phyloP scores from a whole-genome alignment of 1,140 invertebrate genomes.

The Drosophila sulfurigaster region DNA sequence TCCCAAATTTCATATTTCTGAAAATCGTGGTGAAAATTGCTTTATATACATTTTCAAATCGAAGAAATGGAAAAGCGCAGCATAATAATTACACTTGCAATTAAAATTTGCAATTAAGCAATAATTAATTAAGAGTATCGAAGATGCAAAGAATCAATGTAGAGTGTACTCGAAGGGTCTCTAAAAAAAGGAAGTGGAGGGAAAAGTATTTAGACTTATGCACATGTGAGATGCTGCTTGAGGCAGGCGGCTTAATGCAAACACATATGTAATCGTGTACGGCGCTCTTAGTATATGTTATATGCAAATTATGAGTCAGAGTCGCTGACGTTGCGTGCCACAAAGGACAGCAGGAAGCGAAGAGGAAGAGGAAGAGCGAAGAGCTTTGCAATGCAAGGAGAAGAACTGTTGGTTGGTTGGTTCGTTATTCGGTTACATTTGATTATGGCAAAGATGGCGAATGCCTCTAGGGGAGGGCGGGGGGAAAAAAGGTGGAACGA shows the following conservation, averaged over 20 bases:
- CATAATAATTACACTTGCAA: too few species aligned
- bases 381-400: background rate
- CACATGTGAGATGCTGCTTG: constrained; percentile 18
- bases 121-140: too few species aligned
- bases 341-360: constrained; percentile 11
- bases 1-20: too few species aligned
- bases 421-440: constrained; percentile 82
- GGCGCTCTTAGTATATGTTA: constrained; percentile 2
- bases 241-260: constrained; percentile 75
- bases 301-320: constrained; percentile 63
- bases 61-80: too few species aligned
- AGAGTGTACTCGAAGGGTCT: too few species aligned
- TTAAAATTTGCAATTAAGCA: too few species aligned
- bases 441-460: constrained; percentile 53
- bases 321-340: constrained; percentile 4
- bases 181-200: too few species aligned
- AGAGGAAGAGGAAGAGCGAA: background rate
- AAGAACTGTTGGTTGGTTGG: constrained; percentile 63
- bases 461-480: background rate
- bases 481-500: background rate
- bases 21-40: too few species aligned
- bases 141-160: too few species aligned
- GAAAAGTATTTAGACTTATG: too few species aligned
- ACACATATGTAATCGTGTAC: background rate
- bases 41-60: too few species aligned